Evolutionary conservation across 2,797 vertebrate genomes (phyloP), one percentile per base, ranked within the genome.

Genomic region (Diplodus puntazzo): DNA sequence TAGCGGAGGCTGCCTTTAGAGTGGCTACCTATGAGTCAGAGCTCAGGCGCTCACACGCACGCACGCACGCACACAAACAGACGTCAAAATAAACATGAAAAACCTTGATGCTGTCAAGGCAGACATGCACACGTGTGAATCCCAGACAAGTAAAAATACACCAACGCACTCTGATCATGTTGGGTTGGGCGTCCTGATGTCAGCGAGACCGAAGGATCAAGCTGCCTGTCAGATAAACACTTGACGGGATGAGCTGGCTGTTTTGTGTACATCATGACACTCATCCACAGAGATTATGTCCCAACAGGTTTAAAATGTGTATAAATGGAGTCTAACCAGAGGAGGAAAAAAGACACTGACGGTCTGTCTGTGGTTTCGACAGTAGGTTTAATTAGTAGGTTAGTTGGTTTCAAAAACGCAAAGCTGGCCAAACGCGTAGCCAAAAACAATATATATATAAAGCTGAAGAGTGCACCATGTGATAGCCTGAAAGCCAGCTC

Each of bases 21-120:
- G 79, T 46, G 64, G 73, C 60, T 84, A 69, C 23, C 78, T 42
- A 46, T 87, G 85, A 90, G 68, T 90, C 83, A 89, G 55, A 63
- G 50, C 67, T 68, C 13, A 12, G 46, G 30, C 55, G 13, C 27
- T 5, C 52, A 13, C 20, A n/a, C 42, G 42, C 25, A 73, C 63
- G 53, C 48, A 21, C 42, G 17, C 57, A 68, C 25, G 55, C n/a
- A 64, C 10, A 27, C 54, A 42, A 54, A 69, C 18, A 62, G 0
- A 42, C 23, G 49, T 12, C 57, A 46, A 62, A 67, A 50, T 69
- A 81, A 77, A 84, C 62, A 62, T 11, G 34, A 62, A 65, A 57
- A 79, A 67, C 67, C 73, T 82, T 58, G 46, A 69, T 61, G 71
- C 46, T 65, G 71, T 73, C 12, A 1, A 54, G 46, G 52, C 50